Percentiles rank a stretch among this genome's conserved stretches.
Conservation (phyloP, 2,797 vertebrate genomes). For the Sus cebifrons region DNA sequence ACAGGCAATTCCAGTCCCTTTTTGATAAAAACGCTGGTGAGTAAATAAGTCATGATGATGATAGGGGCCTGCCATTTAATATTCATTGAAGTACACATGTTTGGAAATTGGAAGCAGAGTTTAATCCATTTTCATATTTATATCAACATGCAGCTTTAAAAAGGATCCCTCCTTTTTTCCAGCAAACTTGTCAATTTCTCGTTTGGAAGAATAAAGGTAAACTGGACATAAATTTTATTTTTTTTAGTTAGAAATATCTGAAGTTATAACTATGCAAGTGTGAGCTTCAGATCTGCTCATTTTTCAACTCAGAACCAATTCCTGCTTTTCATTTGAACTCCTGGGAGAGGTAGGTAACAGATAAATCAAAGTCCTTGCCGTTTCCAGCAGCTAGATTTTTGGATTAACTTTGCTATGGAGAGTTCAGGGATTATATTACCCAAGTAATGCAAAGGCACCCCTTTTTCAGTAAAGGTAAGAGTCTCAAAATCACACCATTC, state of each 20-base stretch:
- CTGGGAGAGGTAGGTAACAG: not conserved
- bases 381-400: not conserved
- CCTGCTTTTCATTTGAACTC: slow-evolving; percentile 63
- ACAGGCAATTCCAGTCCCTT: slow-evolving; percentile 91
- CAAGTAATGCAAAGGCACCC: not conserved
- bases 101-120: slow-evolving; percentile 93
- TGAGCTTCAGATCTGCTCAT: slow-evolving; percentile 58
- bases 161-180: slow-evolving; percentile 87
- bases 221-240: slow-evolving; percentile 74
- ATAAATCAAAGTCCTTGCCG: not conserved
- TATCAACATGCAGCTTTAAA: slow-evolving; percentile 95
- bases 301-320: slow-evolving; percentile 68
- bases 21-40: slow-evolving; percentile 91
- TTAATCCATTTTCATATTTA: slow-evolving; percentile 95
- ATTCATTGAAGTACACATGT: slow-evolving; percentile 93
- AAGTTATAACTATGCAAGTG: slow-evolving; percentile 64
- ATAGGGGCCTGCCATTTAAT: slow-evolving; percentile 92
- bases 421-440: not conserved
- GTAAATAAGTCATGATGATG: slow-evolving; percentile 93
- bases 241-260: slow-evolving; percentile 75
- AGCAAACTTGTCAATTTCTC: slow-evolving; percentile 85
- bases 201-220: slow-evolving; percentile 81
- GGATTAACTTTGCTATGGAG: not conserved
- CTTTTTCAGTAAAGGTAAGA: slow-evolving; percentile 3
- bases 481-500: not conserved